These are phyloP conservation scores for Rhadina sibilatrix DNA, from an alignment of 2,113 vertebrate species.

Conservation along the genomic window DNA sequence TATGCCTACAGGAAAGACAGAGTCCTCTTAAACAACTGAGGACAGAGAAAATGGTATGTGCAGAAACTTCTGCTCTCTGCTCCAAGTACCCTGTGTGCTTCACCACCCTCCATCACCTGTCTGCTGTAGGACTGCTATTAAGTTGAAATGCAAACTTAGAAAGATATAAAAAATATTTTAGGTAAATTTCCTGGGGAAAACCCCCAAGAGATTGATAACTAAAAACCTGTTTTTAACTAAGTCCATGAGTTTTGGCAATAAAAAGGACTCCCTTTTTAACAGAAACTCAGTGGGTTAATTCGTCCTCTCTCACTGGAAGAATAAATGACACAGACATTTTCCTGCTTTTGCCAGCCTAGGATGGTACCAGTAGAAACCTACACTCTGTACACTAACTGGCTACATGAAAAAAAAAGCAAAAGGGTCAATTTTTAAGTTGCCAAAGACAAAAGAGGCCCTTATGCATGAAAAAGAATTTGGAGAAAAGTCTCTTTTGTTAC, in stretches of 20 bases:
- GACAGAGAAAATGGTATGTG: neutral
- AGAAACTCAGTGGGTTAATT: neutral
- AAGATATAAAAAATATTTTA: neutral
- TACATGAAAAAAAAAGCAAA: neutral
- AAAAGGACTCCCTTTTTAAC: neutral
- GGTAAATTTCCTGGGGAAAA: neutral
- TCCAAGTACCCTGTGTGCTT: neutral
- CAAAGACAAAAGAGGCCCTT: neutral
- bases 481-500: neutral
- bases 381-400: neutral
- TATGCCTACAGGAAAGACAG: neutral
- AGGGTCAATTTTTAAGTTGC: neutral
- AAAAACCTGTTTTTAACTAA: neutral
- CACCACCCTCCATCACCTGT: neutral
- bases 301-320: neutral
- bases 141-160: neutral
- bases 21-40: neutral
- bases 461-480: neutral
- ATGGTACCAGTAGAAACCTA: neutral
- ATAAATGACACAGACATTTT: neutral
- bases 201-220: rapidly evolving
- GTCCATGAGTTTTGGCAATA: neutral
- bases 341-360: neutral
- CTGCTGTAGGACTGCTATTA: neutral
- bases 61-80: neutral